Evolutionary conservation across 2,113 vertebrate species (phyloP).

Genomic region (Typhlomys cinereus): DNA sequence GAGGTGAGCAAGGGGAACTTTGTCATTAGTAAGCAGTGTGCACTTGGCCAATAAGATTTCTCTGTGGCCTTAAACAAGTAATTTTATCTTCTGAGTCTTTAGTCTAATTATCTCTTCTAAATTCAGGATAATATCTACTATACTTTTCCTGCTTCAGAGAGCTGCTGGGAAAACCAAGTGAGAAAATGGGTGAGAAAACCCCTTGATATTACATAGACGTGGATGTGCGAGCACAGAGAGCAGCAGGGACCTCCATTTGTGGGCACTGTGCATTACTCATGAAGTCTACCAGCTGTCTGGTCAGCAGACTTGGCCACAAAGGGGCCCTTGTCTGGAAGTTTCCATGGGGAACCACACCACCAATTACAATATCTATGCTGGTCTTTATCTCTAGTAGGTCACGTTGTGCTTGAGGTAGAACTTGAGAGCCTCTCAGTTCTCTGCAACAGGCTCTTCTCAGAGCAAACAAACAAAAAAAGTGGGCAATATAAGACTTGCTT

Average conservation of each 20-base stretch:
- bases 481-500: not conserved
- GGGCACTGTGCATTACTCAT: conserved; percentile 74
- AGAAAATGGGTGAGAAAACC: not conserved
- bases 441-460: conserved; percentile 25
- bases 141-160: not conserved
- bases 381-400: conserved; percentile 65
- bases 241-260: not conserved
- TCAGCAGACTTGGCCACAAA: conserved; percentile 79
- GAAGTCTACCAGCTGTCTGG: conserved; percentile 61
- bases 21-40: not conserved
- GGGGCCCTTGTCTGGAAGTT: conserved; percentile 76
- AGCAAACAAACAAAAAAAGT: not conserved
- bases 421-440: not conserved
- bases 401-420: conserved; percentile 51
- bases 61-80: not conserved
- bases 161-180: not conserved
- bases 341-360: conserved; percentile 73
- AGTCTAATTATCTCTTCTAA: not conserved
- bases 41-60: not conserved
- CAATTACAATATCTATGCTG: conserved; percentile 67
- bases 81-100: not conserved
- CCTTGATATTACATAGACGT: not conserved
- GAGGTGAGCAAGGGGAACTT: not conserved
- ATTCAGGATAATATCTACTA: not conserved
- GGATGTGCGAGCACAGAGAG: not conserved